Conservation (phyloP, 2,888 invertebrate species). For the Omphaloscelis lunosa region DNA sequence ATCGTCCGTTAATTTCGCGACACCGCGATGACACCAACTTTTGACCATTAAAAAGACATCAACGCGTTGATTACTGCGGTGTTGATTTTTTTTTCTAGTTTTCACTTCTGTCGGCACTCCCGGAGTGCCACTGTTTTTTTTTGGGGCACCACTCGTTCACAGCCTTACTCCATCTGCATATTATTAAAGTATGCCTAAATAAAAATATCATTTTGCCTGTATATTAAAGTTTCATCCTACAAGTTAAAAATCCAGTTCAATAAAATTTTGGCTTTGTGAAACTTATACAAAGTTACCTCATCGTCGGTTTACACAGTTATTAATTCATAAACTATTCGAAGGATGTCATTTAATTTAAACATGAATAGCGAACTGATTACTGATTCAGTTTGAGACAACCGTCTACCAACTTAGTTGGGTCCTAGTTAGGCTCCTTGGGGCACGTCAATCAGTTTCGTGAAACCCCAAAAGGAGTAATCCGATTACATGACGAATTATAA, state of each 20-base stretch:
- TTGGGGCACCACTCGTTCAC: no score
- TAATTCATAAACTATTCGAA: not conserved
- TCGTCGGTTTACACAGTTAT: not conserved
- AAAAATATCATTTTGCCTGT: no score
- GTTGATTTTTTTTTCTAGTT: no score
- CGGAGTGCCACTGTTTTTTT: no score
- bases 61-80: no score
- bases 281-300: not conserved
- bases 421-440: conserved; percentile 37
- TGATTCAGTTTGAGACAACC: conserved; percentile 39
- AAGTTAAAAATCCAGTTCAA: not conserved
- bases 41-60: no score
- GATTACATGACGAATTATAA: conserved; percentile 37
- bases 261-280: not conserved
- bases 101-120: no score
- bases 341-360: conserved; percentile 15
- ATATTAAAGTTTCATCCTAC: no score
- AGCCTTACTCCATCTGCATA: no score
- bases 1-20: no score
- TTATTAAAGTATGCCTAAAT: no score
- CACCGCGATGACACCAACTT: no score
- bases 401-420: conserved; percentile 22
- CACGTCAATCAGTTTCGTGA: conserved; percentile 34
- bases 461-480: conserved; percentile 5
- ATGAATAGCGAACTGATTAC: conserved; percentile 31